A percentile compares a stretch with the other conserved stretches of the same genome.
Evolutionary conservation across 1,140 invertebrate species (phyloP).

Genomic region (Diorhabda sublineata): DNA sequence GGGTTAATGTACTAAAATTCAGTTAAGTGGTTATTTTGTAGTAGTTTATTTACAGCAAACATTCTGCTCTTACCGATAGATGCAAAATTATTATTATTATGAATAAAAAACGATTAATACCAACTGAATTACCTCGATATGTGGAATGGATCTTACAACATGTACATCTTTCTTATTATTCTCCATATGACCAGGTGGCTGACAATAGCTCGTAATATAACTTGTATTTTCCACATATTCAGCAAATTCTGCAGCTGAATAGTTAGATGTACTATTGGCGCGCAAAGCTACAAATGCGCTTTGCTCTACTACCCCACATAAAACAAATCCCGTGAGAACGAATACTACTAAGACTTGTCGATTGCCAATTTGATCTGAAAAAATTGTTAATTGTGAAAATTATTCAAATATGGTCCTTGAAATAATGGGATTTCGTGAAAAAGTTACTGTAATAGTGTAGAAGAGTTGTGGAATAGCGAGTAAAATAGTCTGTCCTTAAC

Average conservation of each 20-base stretch:
- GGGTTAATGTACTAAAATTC: too few species aligned
- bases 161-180: slow-evolving; percentile 32
- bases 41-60: too few species aligned
- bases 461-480: too few species aligned
- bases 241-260: slow-evolving; percentile 46
- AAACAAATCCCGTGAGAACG: slow-evolving; percentile 53
- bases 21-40: too few species aligned
- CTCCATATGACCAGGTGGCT: slow-evolving; percentile 33
- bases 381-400: slow-evolving; percentile 1
- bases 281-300: slow-evolving; percentile 54
- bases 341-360: slow-evolving; percentile 52
- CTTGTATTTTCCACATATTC: slow-evolving; percentile 49
- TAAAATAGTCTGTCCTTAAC: too few species aligned
- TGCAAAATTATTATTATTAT: too few species aligned
- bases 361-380: slow-evolving; percentile 52
- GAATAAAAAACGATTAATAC: too few species aligned
- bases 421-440: too few species aligned
- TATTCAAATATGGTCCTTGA: neutral
- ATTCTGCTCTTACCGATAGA: too few species aligned
- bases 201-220: slow-evolving; percentile 46
- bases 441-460: too few species aligned
- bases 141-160: slow-evolving; percentile 43
- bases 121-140: slow-evolving; percentile 39
- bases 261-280: slow-evolving; percentile 47
- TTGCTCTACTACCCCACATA: slow-evolving; percentile 55